These are phyloP conservation scores for Eleutherodactylus coqui DNA, from an alignment of 2,797 vertebrate genomes.

Conservation along the genomic window DNA sequence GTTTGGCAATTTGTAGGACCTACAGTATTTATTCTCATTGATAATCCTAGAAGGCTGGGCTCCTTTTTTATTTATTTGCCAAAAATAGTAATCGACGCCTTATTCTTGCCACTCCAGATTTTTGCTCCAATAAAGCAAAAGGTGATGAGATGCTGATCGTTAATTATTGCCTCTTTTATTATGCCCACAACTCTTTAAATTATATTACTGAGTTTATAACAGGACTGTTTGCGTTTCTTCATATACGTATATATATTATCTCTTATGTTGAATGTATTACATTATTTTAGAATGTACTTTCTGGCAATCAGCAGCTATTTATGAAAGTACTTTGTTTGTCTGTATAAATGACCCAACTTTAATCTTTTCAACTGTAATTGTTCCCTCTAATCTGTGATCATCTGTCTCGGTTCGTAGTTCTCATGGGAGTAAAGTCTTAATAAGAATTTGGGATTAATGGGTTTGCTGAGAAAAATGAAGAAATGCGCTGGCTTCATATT, in stretches of 20 bases:
- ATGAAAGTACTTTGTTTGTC: background rate
- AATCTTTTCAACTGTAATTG: conserved; percentile 10
- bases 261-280: background rate
- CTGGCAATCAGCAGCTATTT: background rate
- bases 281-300: background rate
- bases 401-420: background rate
- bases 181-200: too few relatives aligned
- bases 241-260: too few relatives aligned
- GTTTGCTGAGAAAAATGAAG: conserved; percentile 24
- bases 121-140: too few relatives aligned
- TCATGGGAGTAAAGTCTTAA: conserved; percentile 16
- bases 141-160: too few relatives aligned
- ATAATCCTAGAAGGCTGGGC: background rate
- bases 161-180: too few relatives aligned
- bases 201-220: too few relatives aligned
- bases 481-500: conserved; percentile 1
- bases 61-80: background rate
- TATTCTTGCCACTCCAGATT: too few relatives aligned
- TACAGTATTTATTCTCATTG: background rate
- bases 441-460: conserved; percentile 33
- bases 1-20: background rate
- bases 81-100: too few relatives aligned
- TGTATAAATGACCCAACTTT: background rate
- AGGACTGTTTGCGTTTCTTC: too few relatives aligned
- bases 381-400: conserved; percentile 20